Evolutionary conservation across 2,888 invertebrate genomes (phyloP).

Genomic region (Villa cingulata): DNA sequence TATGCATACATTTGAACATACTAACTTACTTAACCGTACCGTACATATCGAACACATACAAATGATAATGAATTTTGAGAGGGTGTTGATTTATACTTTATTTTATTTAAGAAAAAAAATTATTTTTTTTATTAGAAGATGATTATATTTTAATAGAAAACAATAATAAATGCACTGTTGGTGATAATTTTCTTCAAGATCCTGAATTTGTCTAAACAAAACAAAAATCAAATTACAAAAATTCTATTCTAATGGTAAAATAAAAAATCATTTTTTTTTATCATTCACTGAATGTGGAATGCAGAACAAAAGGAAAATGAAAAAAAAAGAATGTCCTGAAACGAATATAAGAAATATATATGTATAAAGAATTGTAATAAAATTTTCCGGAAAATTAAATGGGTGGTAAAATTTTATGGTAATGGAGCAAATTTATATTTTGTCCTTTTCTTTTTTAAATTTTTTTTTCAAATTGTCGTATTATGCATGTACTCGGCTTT

Average conservation of each 20-base stretch:
- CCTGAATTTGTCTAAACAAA: neutral
- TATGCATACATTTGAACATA: neutral
- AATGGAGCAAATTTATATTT: slow-evolving; percentile 2
- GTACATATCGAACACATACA: too few relatives aligned
- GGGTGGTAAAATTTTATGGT: slow-evolving; percentile 7
- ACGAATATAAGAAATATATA: too few relatives aligned
- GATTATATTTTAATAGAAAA: too few relatives aligned
- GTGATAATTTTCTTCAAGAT: neutral
- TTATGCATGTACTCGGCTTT: too few relatives aligned
- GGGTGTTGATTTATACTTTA: neutral
- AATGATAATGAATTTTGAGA: neutral
- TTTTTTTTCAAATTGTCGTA: too few relatives aligned
- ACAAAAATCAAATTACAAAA: too few relatives aligned
- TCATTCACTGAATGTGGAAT: too few relatives aligned
- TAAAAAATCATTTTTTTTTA: too few relatives aligned
- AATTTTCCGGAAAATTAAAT: slow-evolving; percentile 2
- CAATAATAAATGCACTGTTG: neutral
- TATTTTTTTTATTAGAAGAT: neutral
- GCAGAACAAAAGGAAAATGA: too few relatives aligned
- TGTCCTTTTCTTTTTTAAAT: neutral
- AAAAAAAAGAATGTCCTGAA: too few relatives aligned
- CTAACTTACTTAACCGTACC: too few relatives aligned
- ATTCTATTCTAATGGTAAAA: too few relatives aligned
- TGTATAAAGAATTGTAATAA: neutral
- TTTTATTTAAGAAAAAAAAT: neutral